Evolutionary conservation across 2,113 vertebrate genomes (phyloP).

Genomic region (Prietella phreatophila): DNA sequence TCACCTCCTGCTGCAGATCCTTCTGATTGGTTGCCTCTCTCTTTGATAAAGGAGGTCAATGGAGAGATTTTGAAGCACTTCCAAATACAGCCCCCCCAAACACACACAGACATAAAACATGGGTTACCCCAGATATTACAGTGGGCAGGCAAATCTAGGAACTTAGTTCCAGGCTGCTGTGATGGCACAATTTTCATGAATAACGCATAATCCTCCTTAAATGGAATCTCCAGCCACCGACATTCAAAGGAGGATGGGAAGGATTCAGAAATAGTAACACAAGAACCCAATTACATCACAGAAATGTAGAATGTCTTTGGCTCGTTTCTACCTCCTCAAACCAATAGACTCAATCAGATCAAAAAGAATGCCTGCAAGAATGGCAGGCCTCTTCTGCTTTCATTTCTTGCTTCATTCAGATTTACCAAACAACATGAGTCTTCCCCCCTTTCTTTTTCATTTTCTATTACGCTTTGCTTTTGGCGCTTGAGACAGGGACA

Average conservation of each 20-base stretch:
- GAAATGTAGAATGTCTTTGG: neutral
- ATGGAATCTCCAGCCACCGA: neutral
- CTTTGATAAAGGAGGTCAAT: constrained; percentile 5
- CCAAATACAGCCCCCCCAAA: neutral
- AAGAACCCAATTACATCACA: neutral
- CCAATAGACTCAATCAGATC: neutral
- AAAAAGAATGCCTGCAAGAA: neutral
- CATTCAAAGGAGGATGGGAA: neutral
- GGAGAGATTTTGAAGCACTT: neutral
- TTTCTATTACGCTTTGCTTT: constrained; percentile 19
- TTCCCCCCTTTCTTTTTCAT: neutral
- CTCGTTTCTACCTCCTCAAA: neutral
- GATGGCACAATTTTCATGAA: constrained; percentile 7
- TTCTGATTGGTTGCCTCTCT: neutral
- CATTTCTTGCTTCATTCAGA: neutral
- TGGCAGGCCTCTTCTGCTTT: neutral
- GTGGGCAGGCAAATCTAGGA: neutral
- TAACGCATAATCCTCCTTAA: neutral
- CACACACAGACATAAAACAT: neutral
- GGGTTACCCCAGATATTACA: neutral
- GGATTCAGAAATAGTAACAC: neutral
- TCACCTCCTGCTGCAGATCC: neutral
- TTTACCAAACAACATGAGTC: neutral
- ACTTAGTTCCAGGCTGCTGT: neutral
- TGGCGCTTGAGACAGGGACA: constrained; percentile 26